These are phyloP conservation scores for Hemicordylus capensis DNA, from an alignment of 2,113 vertebrate genomes.

Conservation along the genomic window DNA sequence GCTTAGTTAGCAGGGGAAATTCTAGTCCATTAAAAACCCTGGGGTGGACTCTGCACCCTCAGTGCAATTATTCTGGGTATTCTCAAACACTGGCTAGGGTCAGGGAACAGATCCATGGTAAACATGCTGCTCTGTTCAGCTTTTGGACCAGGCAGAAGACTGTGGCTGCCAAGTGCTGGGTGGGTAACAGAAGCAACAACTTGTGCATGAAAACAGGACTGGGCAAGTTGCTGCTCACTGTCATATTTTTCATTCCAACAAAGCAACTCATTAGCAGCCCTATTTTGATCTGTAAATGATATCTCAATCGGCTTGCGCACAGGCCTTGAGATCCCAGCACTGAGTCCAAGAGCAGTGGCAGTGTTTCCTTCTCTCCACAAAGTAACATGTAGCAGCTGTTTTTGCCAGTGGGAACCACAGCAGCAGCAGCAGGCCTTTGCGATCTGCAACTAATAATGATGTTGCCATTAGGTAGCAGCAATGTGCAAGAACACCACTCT, in stretches of 20 bases:
- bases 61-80: background rate
- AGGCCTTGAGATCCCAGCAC: background rate
- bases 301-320: background rate
- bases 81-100: background rate
- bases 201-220: background rate
- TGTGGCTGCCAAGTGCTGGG: background rate
- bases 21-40: background rate
- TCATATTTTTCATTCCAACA: constrained; percentile 10
- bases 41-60: accelerated
- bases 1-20: no score
- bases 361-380: background rate
- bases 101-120: background rate
- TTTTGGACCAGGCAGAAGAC: background rate
- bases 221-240: background rate
- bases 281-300: background rate
- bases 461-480: background rate
- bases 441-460: background rate
- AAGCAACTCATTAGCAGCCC: background rate
- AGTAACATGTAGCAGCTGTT: background rate
- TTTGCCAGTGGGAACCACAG: background rate
- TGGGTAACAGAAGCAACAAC: background rate
- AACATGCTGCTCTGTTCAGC: background rate
- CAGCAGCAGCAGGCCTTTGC: background rate
- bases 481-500: background rate
- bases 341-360: background rate